phyloP scores from a whole-genome alignment of 2,113 vertebrate species.

The Erinaceus europaeus region DNA sequence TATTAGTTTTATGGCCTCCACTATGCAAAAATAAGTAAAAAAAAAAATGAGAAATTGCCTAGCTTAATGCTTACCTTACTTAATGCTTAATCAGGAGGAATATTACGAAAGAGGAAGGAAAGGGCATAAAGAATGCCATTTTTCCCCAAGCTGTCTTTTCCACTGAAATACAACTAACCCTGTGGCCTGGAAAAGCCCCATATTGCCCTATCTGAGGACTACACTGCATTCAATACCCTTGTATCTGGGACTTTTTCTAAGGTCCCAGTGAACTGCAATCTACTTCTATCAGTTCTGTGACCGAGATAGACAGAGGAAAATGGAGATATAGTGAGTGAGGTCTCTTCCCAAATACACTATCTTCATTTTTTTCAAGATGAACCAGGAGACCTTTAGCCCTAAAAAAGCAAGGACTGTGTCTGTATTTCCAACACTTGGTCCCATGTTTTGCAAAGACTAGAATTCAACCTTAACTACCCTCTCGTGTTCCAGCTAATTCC shows the following conservation, averaged over 20 bases:
- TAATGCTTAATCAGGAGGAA: constrained; percentile 3
- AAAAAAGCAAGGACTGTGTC: neutral
- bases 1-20: neutral
- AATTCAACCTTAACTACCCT: neutral
- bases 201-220: neutral
- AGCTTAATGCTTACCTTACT: neutral
- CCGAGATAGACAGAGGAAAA: constrained; percentile 14
- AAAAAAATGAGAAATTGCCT: neutral
- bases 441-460: neutral
- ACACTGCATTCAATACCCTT: neutral
- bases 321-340: neutral
- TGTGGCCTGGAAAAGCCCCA: neutral
- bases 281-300: neutral
- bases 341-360: neutral
- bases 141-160: neutral
- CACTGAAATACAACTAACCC: neutral
- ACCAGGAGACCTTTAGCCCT: neutral
- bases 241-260: neutral
- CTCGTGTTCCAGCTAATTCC: neutral
- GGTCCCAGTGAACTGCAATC: neutral
- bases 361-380: neutral
- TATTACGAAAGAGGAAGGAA: neutral
- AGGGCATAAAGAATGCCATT: neutral
- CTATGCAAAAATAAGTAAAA: too few relatives aligned
- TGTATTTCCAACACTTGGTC: neutral